Base-by-base conservation (phyloP, 2,888 invertebrate species). In the Imbricaverruca yamaguchii region DNA sequence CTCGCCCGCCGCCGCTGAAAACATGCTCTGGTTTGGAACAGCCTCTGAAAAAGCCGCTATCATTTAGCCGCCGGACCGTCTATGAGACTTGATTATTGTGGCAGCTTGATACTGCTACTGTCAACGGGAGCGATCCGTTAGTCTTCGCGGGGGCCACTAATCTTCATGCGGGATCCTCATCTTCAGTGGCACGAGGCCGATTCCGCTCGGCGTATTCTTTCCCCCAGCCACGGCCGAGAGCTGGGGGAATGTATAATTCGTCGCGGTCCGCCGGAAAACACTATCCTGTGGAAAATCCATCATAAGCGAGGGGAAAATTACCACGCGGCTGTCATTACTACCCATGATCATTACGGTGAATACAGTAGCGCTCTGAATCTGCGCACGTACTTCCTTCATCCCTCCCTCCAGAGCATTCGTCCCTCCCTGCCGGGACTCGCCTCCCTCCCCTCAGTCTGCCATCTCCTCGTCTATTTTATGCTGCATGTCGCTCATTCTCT, bases 241-340 rank as follows among this genome's bases (percentile, higher is more conserved):
- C 74, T 21, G 18, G 69, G 21, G 53, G 53, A 74, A 74, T 55
- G 74, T 21, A 74, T 55, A 21, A 74, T 74, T 74, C 74, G 74
- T 74, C 74, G 2, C 21, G 74, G 74, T 53, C 74, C 39, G 21
- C 55, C 18, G 21, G 74, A 74, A 74, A 74, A 74, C 55, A 74
- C 74, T 21, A 74, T 55, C 74, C 74, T 21, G 15, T 10, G 53
- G 23, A 15, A 25, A 53, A 74, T 74, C 18, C 53, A 74, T 74
- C 74, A 74, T 55, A 53, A 21, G 55, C 53, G 59, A 59, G 74
- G 74, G 21, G 74, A n/a, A 39, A 74, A 74, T 74, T 69, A 69
- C 53, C 69, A 69, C 69, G n/a, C n/a, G 39, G 39, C 25, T 18
- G 18, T 39, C 69, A 69, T 69, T 69, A 69, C 69, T 15, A 18